Conservation (phyloP, 2,797 vertebrate genomes). For the Phataginus tetradactyla region DNA sequence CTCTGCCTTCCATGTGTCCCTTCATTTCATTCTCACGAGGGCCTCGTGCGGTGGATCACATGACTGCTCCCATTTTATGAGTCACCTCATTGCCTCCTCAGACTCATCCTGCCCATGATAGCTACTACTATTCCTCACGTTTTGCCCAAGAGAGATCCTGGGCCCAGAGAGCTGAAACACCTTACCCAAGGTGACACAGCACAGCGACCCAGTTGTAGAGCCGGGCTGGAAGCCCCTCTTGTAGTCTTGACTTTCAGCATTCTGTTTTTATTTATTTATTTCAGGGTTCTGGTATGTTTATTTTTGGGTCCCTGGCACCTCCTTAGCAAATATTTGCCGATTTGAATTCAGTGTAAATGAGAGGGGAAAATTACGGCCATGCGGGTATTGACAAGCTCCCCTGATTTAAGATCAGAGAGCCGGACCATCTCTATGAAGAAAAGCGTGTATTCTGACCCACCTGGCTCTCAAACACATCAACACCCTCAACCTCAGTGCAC, state of each 20-base stretch:
- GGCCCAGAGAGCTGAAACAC: neutral
- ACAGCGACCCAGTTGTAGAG: neutral
- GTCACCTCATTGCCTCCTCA: neutral
- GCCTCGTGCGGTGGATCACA: neutral
- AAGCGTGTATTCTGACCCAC: neutral
- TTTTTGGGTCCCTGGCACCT: neutral
- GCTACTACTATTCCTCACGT: fast-evolving
- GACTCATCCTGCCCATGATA: fast-evolving
- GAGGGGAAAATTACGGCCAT: neutral
- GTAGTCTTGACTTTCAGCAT: no score
- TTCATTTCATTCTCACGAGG: neutral
- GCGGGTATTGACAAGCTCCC: neutral
- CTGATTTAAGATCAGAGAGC: neutral
- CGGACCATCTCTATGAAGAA: neutral
- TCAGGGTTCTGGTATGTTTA: neutral
- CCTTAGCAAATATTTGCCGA: neutral
- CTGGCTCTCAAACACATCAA: neutral
- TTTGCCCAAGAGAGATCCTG: fast-evolving
- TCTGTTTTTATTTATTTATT: no score
- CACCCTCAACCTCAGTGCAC: neutral
- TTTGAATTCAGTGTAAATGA: neutral
- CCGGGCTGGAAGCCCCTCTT: neutral
- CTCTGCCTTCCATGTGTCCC: neutral
- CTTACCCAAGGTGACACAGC: neutral
- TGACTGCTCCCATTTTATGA: neutral